Evolutionary conservation across 2,888 invertebrate species (phyloP), one percentile per base, ranked within the genome.

Genomic region (Trissolcus brochymenae): DNA sequence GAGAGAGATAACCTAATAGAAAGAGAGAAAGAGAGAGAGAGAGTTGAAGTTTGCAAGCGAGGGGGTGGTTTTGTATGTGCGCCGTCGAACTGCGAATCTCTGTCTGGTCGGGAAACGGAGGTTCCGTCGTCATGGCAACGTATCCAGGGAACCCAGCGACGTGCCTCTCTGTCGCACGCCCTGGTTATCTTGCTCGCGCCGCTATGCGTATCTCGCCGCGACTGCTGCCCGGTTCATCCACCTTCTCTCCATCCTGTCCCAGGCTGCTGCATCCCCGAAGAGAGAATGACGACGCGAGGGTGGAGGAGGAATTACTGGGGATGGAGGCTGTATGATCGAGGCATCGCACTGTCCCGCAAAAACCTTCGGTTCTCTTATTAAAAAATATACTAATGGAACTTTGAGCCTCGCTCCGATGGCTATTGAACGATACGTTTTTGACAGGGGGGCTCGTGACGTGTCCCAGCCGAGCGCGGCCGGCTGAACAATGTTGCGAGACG

Each of bases 141-240:
- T 84, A 88, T 87, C 88, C 88, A 88, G 88, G 87, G 87, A 87
- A 87, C 86, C 87, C 87, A 85, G 87, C 85, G 84, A 81, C 83
- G 82, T 17, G 49, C 6, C 54, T 68, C 75, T 70, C 60, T n/a
- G 9, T 78, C 72, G 51, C 73, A 0, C 57, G 35, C 13, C 61
- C 70, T 60, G 46, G 40, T 29, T 6, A 43, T 71, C 76, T 74
- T 67, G 43, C 25, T 76, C 66, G 61, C 76, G 1, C 61, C 66
- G 25, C 21, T 54, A 54, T 70, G 73, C 68, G 78, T 79, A 67
- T 76, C 76, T 79, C 66, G 50, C 51, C 13, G 76, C 70, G 85
- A 86, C 84, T 83, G 84, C 82, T 80, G 82, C 85, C 84, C 84
- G 87, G 87, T 87, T 87, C 87, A 87, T 87, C 87, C 86, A 87